Evolutionary conservation across 2,888 invertebrate genomes (phyloP), one percentile per base, ranked within the genome.

Genomic region (Thelaira solivaga): DNA sequence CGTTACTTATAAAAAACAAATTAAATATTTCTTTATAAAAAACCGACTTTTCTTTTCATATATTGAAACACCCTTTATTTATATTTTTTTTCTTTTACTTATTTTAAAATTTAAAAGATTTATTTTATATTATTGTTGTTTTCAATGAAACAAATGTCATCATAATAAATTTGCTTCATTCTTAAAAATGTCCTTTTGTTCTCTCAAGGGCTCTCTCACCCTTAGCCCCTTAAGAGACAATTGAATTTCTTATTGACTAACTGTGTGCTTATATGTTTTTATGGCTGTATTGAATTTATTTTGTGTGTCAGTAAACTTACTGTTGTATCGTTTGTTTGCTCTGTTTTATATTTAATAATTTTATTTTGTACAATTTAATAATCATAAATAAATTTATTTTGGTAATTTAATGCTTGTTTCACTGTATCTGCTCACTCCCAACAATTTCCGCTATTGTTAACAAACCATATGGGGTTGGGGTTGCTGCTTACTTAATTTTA

Each of bases 151-250:
- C 45, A 61, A 57, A 72, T 68, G 47, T 41, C 62, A 77, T 72
- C 49, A 62, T 36, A 67, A 77, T 72, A 77, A 67, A 72, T 77
- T 72, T 62, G 16, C 41, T 71, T 29, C 29, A 55, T 20, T 45
- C 24, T 53, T 8, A 55, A 59, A 69, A 34, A 61, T 36, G 34
- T 71, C 43, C 69, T 69, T 34, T 4, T 22, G 10, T 20, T 13
- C 3, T 2, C 24, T 64, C 16, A 4, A 11, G 4, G 39, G 16
- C 18, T n/a, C 39, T 18, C 57, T n/a, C 4, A 18, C 11, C 13
- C 10, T 8, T n/a, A 20, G n/a, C n/a, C n/a, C 16, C 10, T 16
- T 5, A 41, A 13, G 16, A 16, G 10, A 53, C 65, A 55, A 71
- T 71, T 61, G 71, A 71, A 61, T 71, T 59, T 65, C 11, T 57